Percentiles rank a stretch among this genome's conserved stretches.
Evolutionary conservation across 2,113 vertebrate genomes (phyloP).

Genomic region (Panthera tigris): DNA sequence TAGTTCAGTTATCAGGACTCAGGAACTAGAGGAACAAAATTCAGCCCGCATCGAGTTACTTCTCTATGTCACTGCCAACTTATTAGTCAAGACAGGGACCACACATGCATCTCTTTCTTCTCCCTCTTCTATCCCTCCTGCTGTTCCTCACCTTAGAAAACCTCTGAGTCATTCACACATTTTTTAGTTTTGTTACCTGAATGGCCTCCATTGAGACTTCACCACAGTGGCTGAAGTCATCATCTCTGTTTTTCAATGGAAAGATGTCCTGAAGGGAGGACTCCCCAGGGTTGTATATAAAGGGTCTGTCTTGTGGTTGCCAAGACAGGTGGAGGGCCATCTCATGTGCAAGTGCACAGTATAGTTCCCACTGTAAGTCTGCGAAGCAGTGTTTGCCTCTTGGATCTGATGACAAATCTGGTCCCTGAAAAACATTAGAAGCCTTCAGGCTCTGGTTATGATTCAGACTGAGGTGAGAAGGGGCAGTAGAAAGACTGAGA

Average conservation of each 20-base stretch:
- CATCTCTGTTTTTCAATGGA: constrained; percentile 62
- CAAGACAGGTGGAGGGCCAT: neutral
- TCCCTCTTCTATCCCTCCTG: neutral
- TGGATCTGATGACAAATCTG: neutral
- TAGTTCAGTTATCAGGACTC: neutral
- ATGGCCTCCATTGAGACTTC: constrained; percentile 63
- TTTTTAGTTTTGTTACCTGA: constrained; percentile 47
- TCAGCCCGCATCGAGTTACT: neutral
- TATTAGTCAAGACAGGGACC: neutral
- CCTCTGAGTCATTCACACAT: constrained; percentile 8
- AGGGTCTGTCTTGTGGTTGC: constrained; percentile 59
- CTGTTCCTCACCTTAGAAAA: neutral
- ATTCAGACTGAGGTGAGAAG: neutral
- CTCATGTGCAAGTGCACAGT: neutral
- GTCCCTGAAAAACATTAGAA: neutral
- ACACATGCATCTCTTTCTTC: neutral
- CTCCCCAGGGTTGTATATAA: constrained; percentile 24
- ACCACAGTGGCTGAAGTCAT: constrained; percentile 55
- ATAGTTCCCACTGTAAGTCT: neutral
- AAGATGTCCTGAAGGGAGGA: constrained; percentile 55
- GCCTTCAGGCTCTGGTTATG: neutral
- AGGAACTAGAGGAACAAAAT: neutral
- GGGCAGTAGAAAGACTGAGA: neutral
- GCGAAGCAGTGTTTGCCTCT: neutral
- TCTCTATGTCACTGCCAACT: neutral